Base-by-base conservation (phyloP, 2,113 vertebrate genomes). In the Chionodraco myersi region DNA sequence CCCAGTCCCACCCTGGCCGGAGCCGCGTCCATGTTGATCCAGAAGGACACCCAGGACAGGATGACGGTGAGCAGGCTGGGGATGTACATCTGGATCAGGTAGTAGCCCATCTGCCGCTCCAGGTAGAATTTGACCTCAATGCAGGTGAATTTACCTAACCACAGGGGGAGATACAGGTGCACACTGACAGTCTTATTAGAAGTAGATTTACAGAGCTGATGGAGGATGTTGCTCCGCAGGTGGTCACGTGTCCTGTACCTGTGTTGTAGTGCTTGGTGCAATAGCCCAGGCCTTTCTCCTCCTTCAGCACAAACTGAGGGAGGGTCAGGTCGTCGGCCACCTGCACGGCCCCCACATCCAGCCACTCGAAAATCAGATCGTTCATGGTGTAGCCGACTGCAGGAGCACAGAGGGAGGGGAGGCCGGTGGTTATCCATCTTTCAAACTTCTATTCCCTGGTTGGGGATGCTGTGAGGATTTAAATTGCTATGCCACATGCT, bases 21-120 rank as follows among this genome's bases (percentile, higher is more conserved):
- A 0, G 97, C 97, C 0, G 97, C 97, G 0, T 98, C 97, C 97
- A 99, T 98, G 86, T 98, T 98, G 93, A 99, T 98, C 97, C 97
- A 99, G 90, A 98, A 98, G 36, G 97, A 99, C 57, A 98, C 94
- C 97, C 97, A 99, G 85, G 97, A 98, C 58, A 99, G 95, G 91
- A 99, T 99, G 90, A 98, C 97, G 0, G 97, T 99, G 78, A 98
- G 95, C 16, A 99, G 94, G 80, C 97, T 98, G 41, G 97, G 97
- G 67, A 99, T 98, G 92, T 99, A 99, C 97, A 98, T 99, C 95
- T 99, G 97, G 92, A 99, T 99, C 89, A 98, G 93, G 90, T 98
- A 99, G 88, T 99, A 98, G 63, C 97, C 97, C 97, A 99, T 99
- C 87, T 99, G 97, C 73, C 97, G 91, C 91, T 98, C 97, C 93